Conservation (phyloP, 2,113 vertebrate species). For the Sylvicapra grimmia region DNA sequence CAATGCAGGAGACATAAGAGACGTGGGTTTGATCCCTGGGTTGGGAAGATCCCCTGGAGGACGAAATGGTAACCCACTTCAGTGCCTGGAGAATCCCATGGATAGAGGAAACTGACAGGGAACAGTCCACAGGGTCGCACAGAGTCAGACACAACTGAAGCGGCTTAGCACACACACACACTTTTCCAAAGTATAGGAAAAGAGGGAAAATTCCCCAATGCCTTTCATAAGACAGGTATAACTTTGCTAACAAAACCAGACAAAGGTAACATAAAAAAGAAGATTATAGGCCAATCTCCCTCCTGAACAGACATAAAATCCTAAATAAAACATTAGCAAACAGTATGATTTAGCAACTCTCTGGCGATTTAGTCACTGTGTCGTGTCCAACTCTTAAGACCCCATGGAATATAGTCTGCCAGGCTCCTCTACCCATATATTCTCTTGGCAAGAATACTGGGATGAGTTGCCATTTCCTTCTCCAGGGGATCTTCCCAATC, state of each 20-base stretch:
- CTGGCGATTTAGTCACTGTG: not conserved
- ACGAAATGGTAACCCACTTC: not conserved
- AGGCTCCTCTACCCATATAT: not conserved
- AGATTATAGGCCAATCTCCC: not conserved
- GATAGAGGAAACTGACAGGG: not conserved
- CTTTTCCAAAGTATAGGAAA: not conserved
- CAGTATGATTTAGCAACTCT: not conserved
- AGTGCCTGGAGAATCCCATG: not conserved
- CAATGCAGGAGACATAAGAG: not conserved
- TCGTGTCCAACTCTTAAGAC: not conserved
- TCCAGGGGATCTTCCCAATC: not conserved
- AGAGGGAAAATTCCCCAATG: not conserved
- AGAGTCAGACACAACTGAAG: not conserved
- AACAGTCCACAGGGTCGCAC: not conserved
- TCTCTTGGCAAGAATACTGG: not conserved
- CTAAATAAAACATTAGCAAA: not conserved
- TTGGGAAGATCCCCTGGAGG: not conserved
- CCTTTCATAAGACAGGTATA: not conserved
- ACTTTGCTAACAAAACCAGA: slow-evolving; percentile 14
- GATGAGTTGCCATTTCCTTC: not conserved
- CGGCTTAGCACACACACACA: not conserved
- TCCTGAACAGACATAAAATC: slow-evolving; percentile 25
- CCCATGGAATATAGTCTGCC: not conserved
- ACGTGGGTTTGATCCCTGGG: not conserved
- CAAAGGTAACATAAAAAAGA: not conserved